Evolutionary conservation across 2,888 invertebrate genomes (phyloP).

Genomic region (Diloba caeruleocephala): DNA sequence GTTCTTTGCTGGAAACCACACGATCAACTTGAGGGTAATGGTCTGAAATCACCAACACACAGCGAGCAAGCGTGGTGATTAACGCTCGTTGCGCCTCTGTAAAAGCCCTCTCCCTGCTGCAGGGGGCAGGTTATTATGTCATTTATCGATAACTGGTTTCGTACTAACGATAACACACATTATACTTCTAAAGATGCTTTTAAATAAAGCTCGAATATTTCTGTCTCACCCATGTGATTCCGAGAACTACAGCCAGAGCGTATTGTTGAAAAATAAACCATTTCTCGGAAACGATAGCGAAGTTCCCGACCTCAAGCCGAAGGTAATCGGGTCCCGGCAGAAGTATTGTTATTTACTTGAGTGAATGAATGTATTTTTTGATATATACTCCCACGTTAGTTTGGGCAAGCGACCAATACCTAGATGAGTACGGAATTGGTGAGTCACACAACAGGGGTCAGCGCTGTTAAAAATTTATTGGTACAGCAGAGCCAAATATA

Average conservation of each 20-base stretch:
- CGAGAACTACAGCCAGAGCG: neutral
- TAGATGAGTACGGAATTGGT: slow-evolving; percentile 8
- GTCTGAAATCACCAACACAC: neutral
- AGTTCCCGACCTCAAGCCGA: slow-evolving; percentile 28
- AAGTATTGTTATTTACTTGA: slow-evolving; percentile 3
- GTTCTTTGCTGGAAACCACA: neutral
- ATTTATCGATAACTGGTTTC: too few species aligned
- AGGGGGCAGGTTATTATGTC: too few species aligned
- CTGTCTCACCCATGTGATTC: neutral
- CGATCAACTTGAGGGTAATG: neutral
- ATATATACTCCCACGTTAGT: slow-evolving; percentile 4
- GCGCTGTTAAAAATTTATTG: slow-evolving; percentile 27
- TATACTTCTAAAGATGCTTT: too few species aligned
- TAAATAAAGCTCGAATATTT: neutral
- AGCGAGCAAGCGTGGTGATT: too few species aligned
- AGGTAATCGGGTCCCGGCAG: slow-evolving; percentile 23
- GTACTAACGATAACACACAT: too few species aligned
- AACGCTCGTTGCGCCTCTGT: too few species aligned
- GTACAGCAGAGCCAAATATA: slow-evolving; percentile 2
- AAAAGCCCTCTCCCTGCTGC: too few species aligned
- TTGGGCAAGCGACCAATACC: neutral
- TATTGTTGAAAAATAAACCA: slow-evolving; percentile 19
- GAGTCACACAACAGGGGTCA: slow-evolving; percentile 19
- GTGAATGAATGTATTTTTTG: slow-evolving; percentile 5
- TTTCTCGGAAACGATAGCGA: slow-evolving; percentile 32